Evolutionary conservation across 2,888 invertebrate genomes (phyloP), one percentile per base, ranked within the genome.

Genomic region (Drosophila paucipuncta): DNA sequence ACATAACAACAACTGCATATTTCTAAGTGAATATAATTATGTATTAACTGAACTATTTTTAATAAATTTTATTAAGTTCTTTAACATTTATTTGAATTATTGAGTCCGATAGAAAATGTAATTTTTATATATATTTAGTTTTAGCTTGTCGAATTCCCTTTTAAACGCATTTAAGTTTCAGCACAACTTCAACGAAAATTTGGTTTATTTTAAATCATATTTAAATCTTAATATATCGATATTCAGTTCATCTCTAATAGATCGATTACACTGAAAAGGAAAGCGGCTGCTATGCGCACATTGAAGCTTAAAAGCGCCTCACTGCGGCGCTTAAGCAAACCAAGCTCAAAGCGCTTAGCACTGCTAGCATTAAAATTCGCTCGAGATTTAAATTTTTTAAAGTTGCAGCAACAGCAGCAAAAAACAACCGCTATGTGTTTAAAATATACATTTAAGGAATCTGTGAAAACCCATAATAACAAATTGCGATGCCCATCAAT

Each of bases 61-160:
- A 68, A 68, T 69, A 68, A 58, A 69, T 25, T 58, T 37, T 25
- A 58, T 31, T 57, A 52, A 50, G 41, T 68, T 68, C 22, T 43
- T 35, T 9, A 68, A 54, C 35, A 41, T 41, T 11, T 41, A 41
- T 41, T 41, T 41, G 1, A 41, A 5, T 4, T 41, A 11, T n/a
- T n/a, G 41, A 10, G 10, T n/a, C 4, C 10, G 10, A n/a, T n/a
- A 4, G n/a, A 41, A 41, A 10, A 41, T 10, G 10, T n/a, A 10
- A 41, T 28, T 39, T 39, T 1, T n/a, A 18, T 13, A 47, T 37
- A 37, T 13, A 37, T 28, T 10, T 11, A 22, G 11, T 43, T n/a
- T 41, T n/a, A 41, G 41, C 10, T n/a, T n/a, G n/a, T n/a, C 41
- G n/a, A n/a, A n/a, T 41, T 41, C 41, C 10, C 2, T n/a, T n/a